Evolutionary conservation across 2,797 vertebrate genomes (phyloP), one percentile per base, ranked within the genome.

Genomic region (Peromyscus attwateri): DNA sequence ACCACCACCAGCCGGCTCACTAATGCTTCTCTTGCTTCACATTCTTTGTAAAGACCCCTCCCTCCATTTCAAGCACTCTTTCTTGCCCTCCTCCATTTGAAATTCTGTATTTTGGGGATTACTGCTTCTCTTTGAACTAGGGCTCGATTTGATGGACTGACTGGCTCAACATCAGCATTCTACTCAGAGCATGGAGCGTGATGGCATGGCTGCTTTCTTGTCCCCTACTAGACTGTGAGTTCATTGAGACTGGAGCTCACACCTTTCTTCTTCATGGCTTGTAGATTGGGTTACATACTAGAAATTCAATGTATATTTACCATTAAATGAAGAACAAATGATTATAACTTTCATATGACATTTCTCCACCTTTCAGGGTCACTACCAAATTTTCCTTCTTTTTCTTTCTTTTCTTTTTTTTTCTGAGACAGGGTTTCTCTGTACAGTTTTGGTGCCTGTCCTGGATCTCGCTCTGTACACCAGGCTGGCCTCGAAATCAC

Each of bases 371-470:
- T 64, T 64, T 92, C 23, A 23, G 57, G 25, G 29, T 87, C 75
- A 87, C 91, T 27, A 62, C 64, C 60, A 81, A 62, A 57, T 81
- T 88, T 91, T 77, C 80, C n/a, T n/a, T n/a, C n/a, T n/a, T n/a
- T n/a, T n/a, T n/a, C n/a, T n/a, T n/a, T n/a, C n/a, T n/a, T n/a
- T n/a, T n/a, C n/a, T n/a, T n/a, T n/a, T n/a, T n/a, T n/a, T n/a
- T n/a, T n/a, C n/a, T n/a, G n/a, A n/a, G n/a, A n/a, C n/a, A n/a
- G n/a, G n/a, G n/a, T n/a, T n/a, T n/a, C n/a, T n/a, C n/a, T n/a
- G n/a, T n/a, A n/a, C n/a, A n/a, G n/a, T n/a, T n/a, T n/a, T n/a
- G n/a, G n/a, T n/a, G n/a, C n/a, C n/a, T n/a, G n/a, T n/a, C n/a
- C n/a, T n/a, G n/a, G n/a, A n/a, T n/a, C n/a, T n/a, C n/a, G n/a